Percentiles rank a stretch among this genome's conserved stretches.
These are phyloP conservation scores for Trachelus troglodyta DNA, from an alignment of 2,888 invertebrate species.

Conservation along the genomic window DNA sequence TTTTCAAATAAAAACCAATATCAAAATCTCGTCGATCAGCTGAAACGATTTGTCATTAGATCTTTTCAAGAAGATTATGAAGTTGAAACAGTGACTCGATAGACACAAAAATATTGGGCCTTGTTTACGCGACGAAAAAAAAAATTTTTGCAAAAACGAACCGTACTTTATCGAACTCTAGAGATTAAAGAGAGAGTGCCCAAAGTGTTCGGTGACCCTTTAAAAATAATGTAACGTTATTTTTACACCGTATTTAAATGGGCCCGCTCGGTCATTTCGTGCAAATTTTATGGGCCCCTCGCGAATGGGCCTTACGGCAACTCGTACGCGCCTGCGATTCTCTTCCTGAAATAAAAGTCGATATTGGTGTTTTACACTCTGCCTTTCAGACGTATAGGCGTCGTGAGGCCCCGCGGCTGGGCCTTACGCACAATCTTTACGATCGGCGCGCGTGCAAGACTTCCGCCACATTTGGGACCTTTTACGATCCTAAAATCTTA, in stretches of 20 bases:
- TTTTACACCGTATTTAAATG: background rate
- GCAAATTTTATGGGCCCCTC: background rate
- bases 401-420: background rate
- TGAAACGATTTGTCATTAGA: background rate
- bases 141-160: background rate
- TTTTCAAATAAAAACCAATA: background rate
- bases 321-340: background rate
- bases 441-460: background rate
- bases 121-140: background rate
- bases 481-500: background rate
- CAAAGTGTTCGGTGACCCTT: background rate
- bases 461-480: background rate
- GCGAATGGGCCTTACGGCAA: background rate
- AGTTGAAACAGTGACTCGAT: background rate
- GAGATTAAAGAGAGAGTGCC: background rate
- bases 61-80: background rate
- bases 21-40: background rate
- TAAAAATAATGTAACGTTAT: background rate
- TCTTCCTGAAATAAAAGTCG: constrained; percentile 1
- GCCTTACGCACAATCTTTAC: background rate
- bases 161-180: too few relatives aligned
- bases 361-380: background rate
- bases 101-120: background rate
- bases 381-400: background rate
- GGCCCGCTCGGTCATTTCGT: background rate